Evolutionary conservation across 2,888 invertebrate genomes (phyloP).

Genomic region (Thymelicus lineola): DNA sequence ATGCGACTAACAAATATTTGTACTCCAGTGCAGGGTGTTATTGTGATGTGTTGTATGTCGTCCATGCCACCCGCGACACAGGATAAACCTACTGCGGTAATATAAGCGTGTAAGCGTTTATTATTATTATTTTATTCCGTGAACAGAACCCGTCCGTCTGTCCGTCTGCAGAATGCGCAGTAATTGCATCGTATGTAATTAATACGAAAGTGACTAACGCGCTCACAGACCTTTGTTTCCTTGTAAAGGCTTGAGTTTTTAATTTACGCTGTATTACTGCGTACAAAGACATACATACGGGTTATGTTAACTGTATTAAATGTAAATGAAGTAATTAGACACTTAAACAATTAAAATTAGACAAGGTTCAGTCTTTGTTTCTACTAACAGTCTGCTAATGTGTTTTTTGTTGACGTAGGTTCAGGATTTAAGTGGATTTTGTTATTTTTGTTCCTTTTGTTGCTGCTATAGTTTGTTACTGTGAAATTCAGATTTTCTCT

Average conservation of each 20-base stretch:
- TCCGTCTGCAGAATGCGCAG: slow-evolving; percentile 50
- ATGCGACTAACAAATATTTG: too few species aligned
- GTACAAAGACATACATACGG: slow-evolving; percentile 12
- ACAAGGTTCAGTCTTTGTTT: slow-evolving; percentile 16
- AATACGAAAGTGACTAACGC: slow-evolving; percentile 55
- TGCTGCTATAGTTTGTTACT: background rate
- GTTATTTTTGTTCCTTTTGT: background rate
- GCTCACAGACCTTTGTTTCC: slow-evolving; percentile 55
- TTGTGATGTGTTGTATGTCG: too few species aligned
- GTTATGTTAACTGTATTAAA: slow-evolving; percentile 14
- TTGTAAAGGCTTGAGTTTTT: slow-evolving; percentile 48
- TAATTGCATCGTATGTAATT: slow-evolving; percentile 58
- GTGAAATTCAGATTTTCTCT: background rate
- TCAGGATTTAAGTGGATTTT: background rate
- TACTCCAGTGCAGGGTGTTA: too few species aligned
- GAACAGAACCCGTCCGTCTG: slow-evolving; percentile 51
- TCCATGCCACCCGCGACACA: too few species aligned
- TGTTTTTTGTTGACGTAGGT: slow-evolving; percentile 30
- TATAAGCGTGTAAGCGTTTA: too few species aligned
- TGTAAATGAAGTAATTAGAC: slow-evolving; percentile 33
- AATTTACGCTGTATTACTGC: slow-evolving; percentile 44
- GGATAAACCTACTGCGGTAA: too few species aligned
- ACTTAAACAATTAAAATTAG: slow-evolving; percentile 26
- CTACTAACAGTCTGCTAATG: background rate
- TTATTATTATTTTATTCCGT: background rate